Percentiles rank a stretch among this genome's conserved stretches.
phyloP scores from a whole-genome alignment of 1,140 invertebrate species.

The Rhynchophorus ferrugineus region DNA sequence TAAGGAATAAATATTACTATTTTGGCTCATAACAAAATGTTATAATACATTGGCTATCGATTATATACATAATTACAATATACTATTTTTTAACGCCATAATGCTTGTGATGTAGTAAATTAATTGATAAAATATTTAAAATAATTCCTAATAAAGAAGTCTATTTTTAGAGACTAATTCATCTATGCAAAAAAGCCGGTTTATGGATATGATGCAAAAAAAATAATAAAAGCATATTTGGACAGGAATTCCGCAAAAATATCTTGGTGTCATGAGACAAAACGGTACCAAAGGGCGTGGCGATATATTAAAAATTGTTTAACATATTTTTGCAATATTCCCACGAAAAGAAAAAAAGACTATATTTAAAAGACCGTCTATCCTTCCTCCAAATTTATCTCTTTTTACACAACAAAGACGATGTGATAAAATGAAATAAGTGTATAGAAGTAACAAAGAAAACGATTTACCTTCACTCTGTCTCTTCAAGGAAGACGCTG shows the following conservation, averaged over 20 bases:
- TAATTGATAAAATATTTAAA: too few relatives aligned
- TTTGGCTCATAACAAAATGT: too few relatives aligned
- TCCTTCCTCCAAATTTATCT: conserved; percentile 36
- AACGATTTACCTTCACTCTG: conserved; percentile 37
- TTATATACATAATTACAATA: too few relatives aligned
- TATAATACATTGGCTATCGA: too few relatives aligned
- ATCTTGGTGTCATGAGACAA: conserved; percentile 1
- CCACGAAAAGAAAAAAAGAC: background rate
- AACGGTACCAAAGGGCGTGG: conserved; percentile 7
- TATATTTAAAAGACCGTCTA: conserved; percentile 16
- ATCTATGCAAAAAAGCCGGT: background rate
- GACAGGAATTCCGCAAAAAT: too few relatives aligned
- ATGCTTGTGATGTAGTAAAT: too few relatives aligned
- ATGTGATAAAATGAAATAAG: conserved; percentile 41
- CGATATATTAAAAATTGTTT: background rate
- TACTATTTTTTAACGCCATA: too few relatives aligned
- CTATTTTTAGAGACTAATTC: too few relatives aligned
- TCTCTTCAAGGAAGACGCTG: conserved; percentile 13
- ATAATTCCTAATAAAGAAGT: too few relatives aligned
- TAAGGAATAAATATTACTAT: too few relatives aligned
- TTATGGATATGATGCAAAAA: background rate
- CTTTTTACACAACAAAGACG: conserved; percentile 41
- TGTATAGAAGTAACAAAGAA: conserved; percentile 40
- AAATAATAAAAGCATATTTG: conserved; percentile 2
- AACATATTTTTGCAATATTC: conserved; percentile 5